Conservation (phyloP, 1,140 invertebrate species). For the Zaprionus camerounensis region DNA sequence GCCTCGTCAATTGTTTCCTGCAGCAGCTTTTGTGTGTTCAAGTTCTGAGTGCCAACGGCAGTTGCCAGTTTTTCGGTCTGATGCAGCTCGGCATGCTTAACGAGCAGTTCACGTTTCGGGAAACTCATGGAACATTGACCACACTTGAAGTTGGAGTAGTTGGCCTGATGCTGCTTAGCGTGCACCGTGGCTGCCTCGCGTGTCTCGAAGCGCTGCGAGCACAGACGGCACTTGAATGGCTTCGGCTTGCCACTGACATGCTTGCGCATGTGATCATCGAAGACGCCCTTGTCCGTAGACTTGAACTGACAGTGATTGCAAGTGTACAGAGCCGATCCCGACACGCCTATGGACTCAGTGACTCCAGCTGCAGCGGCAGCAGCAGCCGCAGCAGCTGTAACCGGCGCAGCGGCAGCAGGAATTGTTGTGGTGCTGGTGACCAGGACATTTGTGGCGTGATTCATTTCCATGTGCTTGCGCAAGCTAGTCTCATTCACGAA, state of each 20-base stretch:
- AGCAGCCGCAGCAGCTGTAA: conserved; percentile 57
- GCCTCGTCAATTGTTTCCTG: conserved; percentile 84
- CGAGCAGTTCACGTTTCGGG: conserved; percentile 76
- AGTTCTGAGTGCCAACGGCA: conserved; percentile 56
- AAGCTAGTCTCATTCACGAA: conserved; percentile 79
- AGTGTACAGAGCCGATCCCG: conserved; percentile 65
- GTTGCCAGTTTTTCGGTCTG: conserved; percentile 42
- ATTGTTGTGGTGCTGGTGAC: conserved; percentile 81
- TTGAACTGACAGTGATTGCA: conserved; percentile 83
- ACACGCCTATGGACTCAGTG: conserved; percentile 42
- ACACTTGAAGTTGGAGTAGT: conserved; percentile 83
- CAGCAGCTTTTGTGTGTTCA: conserved; percentile 80
- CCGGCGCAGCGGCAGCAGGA: conserved; percentile 66
- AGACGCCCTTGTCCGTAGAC: conserved; percentile 75
- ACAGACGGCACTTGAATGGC: conserved; percentile 83
- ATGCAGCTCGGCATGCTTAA: conserved; percentile 82
- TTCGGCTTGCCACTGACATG: conserved; percentile 76
- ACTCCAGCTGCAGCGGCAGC: conserved; percentile 58
- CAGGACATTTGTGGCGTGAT: conserved; percentile 81
- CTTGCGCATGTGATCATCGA: conserved; percentile 82
- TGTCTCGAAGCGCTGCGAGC: conserved; percentile 81
- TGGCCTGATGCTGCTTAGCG: conserved; percentile 82
- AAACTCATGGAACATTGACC: conserved; percentile 83
- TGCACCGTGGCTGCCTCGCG: conserved; percentile 80
- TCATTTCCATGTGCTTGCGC: conserved; percentile 83